Conservation (phyloP, 1,140 invertebrate genomes). For the Trigoniulus corallinus region DNA sequence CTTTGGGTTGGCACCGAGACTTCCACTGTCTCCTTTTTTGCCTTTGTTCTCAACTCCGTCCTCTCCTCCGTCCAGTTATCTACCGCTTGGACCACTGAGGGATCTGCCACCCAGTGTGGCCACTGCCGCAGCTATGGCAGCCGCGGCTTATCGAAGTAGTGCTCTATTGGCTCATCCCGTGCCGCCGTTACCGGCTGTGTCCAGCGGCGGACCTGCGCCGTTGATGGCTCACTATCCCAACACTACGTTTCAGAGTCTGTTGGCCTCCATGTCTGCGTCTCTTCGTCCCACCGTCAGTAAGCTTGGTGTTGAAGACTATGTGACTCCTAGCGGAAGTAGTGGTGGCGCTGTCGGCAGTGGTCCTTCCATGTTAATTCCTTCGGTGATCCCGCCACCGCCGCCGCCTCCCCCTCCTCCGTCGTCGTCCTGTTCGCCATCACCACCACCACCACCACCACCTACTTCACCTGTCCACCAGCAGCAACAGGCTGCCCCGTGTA, state of each 20-base stretch:
- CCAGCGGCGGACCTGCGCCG: no score
- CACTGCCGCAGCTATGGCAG: constrained; percentile 12
- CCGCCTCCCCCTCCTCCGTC: background rate
- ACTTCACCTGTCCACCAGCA: constrained; percentile 17
- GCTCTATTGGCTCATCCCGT: constrained; percentile 16
- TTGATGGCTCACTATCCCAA: background rate
- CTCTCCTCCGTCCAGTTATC: background rate
- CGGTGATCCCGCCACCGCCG: background rate
- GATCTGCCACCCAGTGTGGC: background rate
- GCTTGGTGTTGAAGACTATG: background rate
- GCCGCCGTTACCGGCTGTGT: constrained; percentile 32
- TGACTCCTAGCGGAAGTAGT: background rate
- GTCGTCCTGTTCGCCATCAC: constrained; percentile 23
- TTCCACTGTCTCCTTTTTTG: constrained; percentile 3
- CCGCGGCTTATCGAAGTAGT: constrained; percentile 11
- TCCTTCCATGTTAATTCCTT: background rate
- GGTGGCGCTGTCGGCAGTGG: background rate
- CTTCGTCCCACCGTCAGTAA: background rate
- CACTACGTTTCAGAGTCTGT: background rate
- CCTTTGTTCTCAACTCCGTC: background rate
- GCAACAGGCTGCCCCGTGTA: no score
- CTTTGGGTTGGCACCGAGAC: background rate
- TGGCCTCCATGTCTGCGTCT: background rate
- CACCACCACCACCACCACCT: constrained; percentile 18
- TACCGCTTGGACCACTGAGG: background rate